A percentile compares a stretch with the other conserved stretches of the same genome.
phyloP scores from a whole-genome alignment of 2,113 vertebrate genomes.

The Scomber japonicus region DNA sequence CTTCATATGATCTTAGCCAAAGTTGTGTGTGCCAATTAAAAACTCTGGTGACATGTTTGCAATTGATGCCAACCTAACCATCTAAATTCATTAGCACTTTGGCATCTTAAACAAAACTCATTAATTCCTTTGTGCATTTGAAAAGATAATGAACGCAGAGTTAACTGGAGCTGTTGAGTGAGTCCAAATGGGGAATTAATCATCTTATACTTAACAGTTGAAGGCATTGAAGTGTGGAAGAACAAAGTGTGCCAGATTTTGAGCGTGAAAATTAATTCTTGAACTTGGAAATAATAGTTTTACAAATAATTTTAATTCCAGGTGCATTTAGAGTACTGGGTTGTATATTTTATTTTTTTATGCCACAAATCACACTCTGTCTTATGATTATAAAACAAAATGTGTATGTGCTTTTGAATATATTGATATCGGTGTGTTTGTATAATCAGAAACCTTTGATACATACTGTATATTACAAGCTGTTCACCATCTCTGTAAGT shows the following conservation, averaged over 20 bases:
- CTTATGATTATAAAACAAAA: neutral
- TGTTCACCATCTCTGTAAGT: conserved; percentile 11
- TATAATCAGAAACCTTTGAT: neutral
- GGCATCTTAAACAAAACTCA: conserved; percentile 14
- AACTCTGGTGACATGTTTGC: neutral
- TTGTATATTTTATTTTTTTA: no score
- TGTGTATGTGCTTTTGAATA: no score
- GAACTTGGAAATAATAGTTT: no score
- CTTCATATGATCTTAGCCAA: neutral
- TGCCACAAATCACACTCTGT: neutral
- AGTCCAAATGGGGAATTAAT: neutral
- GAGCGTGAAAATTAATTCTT: no score
- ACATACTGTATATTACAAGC: conserved; percentile 15
- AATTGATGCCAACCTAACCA: neutral
- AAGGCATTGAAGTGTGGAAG: no score
- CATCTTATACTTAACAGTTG: no score
- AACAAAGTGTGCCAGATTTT: no score
- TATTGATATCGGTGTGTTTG: neutral
- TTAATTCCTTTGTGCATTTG: conserved; percentile 6
- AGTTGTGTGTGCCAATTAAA: neutral
- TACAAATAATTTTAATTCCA: no score
- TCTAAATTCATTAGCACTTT: neutral
- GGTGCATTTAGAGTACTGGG: no score
- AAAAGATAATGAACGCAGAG: conserved; percentile 1
- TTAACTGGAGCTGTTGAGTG: neutral